Evolutionary conservation across 2,888 invertebrate genomes (phyloP), one percentile per base, ranked within the genome.

Genomic region (Penaeus monodon): DNA sequence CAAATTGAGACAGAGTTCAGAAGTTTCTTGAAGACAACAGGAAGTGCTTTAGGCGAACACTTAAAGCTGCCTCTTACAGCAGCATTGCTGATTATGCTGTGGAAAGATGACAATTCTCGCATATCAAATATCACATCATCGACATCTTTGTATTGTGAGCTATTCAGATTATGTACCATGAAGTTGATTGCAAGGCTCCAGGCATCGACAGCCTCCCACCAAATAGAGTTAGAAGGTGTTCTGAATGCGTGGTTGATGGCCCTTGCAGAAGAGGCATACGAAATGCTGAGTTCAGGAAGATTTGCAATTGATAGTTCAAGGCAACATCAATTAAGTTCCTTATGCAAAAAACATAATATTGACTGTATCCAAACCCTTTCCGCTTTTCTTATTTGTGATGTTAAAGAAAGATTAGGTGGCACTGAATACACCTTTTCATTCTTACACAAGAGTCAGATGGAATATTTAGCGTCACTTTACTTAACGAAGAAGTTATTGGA

Each of bases 361-460:
- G 86, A 77, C 29, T 68, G 78, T 20, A 68, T 86, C 33, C 86
- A 86, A 49, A 70, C 79, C 24, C 44, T 86, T 14, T 86, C 86
- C 22, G 68, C 86, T 24, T 86, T 86, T 22, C 86, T 86, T 14
- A 38, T 78, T 63, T 86, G 86, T 78, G 86, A 86, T 38, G 78
- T 86, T n/a, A 24, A 77, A 17, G 73, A 78, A 22, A 78, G 70
- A 44, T 44, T 86, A 20, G 24, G 20, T 29, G 86, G 82, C 27
- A 33, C 66, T 10, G 29, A 63, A 24, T 82, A 86, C 44, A 3
- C 49, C 17, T 86, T 86, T 27, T 63, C 74, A 33, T 86, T 86
- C 63, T 57, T 86, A 24, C 86, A 86, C 44, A 86, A 86, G 68
- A 86, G 86, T 63, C 86, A 86, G 64, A 86, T 86, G 86, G 86